A percentile compares a stretch with the other conserved stretches of the same genome.
Evolutionary conservation across 1,140 invertebrate species (phyloP).

Genomic region (Formica selysi): DNA sequence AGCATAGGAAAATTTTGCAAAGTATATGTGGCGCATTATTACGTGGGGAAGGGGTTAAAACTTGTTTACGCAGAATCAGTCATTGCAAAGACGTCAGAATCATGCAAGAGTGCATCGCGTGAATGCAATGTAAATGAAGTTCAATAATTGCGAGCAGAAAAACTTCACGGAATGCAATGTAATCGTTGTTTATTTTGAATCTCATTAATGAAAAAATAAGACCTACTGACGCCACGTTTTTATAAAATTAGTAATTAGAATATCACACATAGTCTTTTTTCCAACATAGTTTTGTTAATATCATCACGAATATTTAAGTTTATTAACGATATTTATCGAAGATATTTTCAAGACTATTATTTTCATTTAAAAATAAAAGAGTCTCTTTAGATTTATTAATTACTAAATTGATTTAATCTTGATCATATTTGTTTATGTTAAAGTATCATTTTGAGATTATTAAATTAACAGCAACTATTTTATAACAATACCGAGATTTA

Average conservation of each 20-base stretch:
- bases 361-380: neutral
- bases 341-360: neutral
- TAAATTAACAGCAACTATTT: slow-evolving; percentile 10
- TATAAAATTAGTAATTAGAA: neutral
- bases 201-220: neutral
- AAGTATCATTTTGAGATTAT: slow-evolving; percentile 3
- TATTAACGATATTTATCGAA: neutral
- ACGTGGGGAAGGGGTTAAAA: neutral
- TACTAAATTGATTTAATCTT: neutral
- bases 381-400: neutral
- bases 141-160: slow-evolving; percentile 40
- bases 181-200: slow-evolving; percentile 8
- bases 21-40: neutral
- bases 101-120: neutral
- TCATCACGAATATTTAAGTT: neutral
- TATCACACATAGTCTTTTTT: neutral
- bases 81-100: slow-evolving; percentile 12
- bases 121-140: slow-evolving; percentile 2
- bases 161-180: neutral
- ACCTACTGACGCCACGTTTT: neutral
- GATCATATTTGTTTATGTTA: neutral
- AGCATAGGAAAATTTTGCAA: neutral
- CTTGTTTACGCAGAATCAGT: slow-evolving; percentile 34
- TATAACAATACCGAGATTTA: neutral
- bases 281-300: neutral